Evolutionary conservation across 2,888 invertebrate species (phyloP), one percentile per base, ranked within the genome.

Genomic region (Girardia tigrina): DNA sequence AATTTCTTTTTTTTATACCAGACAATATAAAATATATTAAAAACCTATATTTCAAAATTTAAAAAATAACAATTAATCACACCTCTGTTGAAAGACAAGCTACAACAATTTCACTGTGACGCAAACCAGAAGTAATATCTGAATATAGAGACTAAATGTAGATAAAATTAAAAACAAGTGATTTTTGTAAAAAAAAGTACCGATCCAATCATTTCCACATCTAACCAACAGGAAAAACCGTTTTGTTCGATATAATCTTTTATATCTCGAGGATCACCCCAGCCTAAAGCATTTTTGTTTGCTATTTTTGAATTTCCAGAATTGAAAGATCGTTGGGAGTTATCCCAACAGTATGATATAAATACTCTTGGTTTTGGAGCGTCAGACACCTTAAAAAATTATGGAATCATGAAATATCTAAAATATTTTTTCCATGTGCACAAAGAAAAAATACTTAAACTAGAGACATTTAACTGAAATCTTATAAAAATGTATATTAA

Each of bases 321-420:
- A n/a, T 78, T 77, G 4, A 81, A 79, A 4, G 83, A 82, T 29
- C 78, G 77, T 29, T 79, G 78, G 26, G 83, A 83, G 77, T 83
- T 83, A n/a, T 79, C 77, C 83, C 83, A 83, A 74, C 81, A 81
- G 79, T 83, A 83, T 75, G 81, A 83, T 70, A 83, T 78, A 78
- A 83, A 83, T 71, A 80, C 79, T 71, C 79, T 78, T 12, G 76
- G 76, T 14, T 56, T 28, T 29, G 23, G 28, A 6, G 73, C 29
- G 26, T 70, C 29, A 74, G 26, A 12, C 76, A 20, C 42, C 23
- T 71, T 70, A 70, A 70, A 26, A 14, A 42, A 42, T 42, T n/a
- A 42, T n/a, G n/a, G n/a, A n/a, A n/a, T n/a, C 16, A 36, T 36
- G 36, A 36, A 36, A 36, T 12, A 12, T 12, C 12, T 36, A 12